Conservation (phyloP, 2,113 vertebrate species). For the Donacobius atricapilla region DNA sequence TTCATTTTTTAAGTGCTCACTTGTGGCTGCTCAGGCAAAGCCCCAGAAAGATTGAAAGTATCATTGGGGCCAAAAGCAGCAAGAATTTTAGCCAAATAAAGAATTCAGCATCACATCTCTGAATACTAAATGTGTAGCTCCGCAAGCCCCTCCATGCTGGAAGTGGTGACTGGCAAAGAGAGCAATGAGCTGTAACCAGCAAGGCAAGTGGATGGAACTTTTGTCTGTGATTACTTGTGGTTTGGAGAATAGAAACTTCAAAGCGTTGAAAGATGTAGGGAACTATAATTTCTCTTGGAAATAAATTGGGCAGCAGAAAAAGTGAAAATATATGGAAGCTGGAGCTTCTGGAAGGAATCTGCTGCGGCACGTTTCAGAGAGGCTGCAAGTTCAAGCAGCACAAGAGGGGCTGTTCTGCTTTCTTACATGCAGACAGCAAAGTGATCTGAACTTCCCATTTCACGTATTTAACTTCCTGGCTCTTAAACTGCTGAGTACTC, state of each 20-base stretch:
- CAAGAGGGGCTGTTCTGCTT: neutral
- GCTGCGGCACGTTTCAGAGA: neutral
- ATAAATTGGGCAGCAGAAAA: slow-evolving; percentile 7
- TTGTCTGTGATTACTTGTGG: slow-evolving; percentile 7
- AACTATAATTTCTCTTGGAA: slow-evolving; percentile 33
- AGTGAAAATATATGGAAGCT: neutral
- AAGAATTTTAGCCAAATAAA: neutral
- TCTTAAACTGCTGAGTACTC: neutral
- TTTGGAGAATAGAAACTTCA: slow-evolving; percentile 39
- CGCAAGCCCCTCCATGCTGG: rapidly evolving
- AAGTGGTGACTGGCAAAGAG: neutral
- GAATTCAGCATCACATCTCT: neutral
- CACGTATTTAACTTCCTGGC: neutral
- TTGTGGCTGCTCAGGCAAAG: slow-evolving; percentile 1
- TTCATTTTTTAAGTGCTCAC: slow-evolving; percentile 1
- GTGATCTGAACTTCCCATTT: neutral
- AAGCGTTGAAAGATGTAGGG: slow-evolving; percentile 1
- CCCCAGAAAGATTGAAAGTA: neutral
- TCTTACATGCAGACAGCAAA: neutral
- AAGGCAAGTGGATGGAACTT: neutral
- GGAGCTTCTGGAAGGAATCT: neutral
- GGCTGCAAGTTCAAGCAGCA: neutral
- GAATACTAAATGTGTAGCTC: neutral
- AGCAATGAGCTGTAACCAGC: neutral
- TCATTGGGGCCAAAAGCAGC: neutral